A percentile compares a stretch with the other conserved stretches of the same genome.
Conservation (phyloP, 2,113 vertebrate species). For the Marmota monax region DNA sequence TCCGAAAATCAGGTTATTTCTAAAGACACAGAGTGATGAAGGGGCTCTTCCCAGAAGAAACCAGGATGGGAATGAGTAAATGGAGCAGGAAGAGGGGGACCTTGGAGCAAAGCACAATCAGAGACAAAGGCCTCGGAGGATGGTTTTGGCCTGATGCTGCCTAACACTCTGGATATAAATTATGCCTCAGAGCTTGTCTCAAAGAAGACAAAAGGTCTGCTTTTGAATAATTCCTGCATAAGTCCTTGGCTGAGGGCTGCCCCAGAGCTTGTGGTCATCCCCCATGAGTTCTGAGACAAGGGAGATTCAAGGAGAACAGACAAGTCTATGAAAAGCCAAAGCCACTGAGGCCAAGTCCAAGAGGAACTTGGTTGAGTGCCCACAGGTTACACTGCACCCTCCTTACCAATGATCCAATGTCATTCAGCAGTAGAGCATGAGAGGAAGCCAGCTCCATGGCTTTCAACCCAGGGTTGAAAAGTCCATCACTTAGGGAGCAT, state of each 20-base stretch:
- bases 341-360: not conserved
- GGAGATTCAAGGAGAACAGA: not conserved
- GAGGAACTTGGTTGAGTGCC: not conserved
- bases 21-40: not conserved
- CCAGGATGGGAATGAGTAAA: not conserved
- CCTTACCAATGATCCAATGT: not conserved
- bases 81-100: not conserved
- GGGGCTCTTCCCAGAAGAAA: not conserved
- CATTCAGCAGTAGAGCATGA: fast-evolving
- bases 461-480: not conserved
- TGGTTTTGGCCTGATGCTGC: fast-evolving
- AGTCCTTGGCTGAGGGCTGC: not conserved
- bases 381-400: no score
- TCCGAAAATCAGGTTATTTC: not conserved
- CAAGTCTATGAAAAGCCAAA: not conserved
- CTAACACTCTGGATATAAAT: not conserved
- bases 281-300: not conserved
- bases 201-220: not conserved
- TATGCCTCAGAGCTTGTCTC: not conserved
- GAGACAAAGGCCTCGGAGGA: not conserved
- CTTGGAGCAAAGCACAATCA: fast-evolving
- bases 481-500: not conserved
- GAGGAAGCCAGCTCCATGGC: not conserved
- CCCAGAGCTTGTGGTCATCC: fast-evolving
- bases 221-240: not conserved